Evolutionary conservation across 2,888 invertebrate species (phyloP).

Genomic region (Standfussiana lucernea): DNA sequence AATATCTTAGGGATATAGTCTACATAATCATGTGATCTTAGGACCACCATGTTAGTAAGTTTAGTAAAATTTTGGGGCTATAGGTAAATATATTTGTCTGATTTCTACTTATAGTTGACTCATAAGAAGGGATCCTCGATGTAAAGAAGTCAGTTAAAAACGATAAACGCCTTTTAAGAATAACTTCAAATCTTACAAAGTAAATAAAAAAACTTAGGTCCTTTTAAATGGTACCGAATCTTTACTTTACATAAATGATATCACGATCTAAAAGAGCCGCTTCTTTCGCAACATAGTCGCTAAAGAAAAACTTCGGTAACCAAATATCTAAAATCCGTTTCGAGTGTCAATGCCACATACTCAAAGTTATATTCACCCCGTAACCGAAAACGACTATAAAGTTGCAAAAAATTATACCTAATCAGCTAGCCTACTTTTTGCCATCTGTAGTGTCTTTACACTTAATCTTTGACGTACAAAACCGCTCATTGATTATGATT

Average conservation of each 20-base stretch:
- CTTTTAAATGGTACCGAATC: not conserved
- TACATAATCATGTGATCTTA: not conserved
- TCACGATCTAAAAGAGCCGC: not conserved
- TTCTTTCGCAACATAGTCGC: not conserved
- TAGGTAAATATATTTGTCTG: not conserved
- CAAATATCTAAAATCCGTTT: slow-evolving; percentile 45
- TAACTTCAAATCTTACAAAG: not conserved
- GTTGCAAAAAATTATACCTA: slow-evolving; percentile 30
- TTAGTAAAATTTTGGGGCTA: too few relatives aligned
- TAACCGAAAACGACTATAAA: slow-evolving; percentile 30
- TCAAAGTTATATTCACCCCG: slow-evolving; percentile 54
- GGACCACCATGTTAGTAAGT: not conserved
- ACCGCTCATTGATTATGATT: slow-evolving; percentile 62
- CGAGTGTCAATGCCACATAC: slow-evolving; percentile 47
- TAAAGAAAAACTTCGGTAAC: slow-evolving; percentile 31
- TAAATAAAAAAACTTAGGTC: not conserved
- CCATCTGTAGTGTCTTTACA: slow-evolving; percentile 37
- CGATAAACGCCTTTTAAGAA: not conserved
- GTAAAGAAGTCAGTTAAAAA: not conserved
- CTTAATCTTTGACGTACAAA: slow-evolving; percentile 56
- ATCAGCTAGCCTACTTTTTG: slow-evolving; percentile 43
- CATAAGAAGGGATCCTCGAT: not conserved
- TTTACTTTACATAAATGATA: slow-evolving; percentile 9
- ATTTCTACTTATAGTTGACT: not conserved
- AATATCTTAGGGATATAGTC: not conserved